A percentile compares a stretch with the other conserved stretches of the same genome.
phyloP scores from a whole-genome alignment of 1,140 invertebrate genomes.

The Drosophila repletoides region DNA sequence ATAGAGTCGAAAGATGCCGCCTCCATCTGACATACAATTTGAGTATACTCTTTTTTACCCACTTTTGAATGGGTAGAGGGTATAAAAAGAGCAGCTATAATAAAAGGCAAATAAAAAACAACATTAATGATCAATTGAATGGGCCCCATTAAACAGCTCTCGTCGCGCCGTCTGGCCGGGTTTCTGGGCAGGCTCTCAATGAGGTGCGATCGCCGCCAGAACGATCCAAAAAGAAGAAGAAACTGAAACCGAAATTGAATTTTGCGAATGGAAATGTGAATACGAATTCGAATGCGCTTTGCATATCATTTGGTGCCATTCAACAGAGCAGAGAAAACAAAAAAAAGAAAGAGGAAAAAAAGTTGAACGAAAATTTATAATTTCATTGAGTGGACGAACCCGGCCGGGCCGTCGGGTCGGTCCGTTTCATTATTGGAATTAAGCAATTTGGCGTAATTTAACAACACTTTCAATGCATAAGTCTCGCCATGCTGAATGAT shows the following conservation, averaged over 20 bases:
- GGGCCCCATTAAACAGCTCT: constrained; percentile 68
- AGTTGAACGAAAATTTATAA: constrained; percentile 65
- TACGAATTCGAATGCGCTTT: constrained; percentile 54
- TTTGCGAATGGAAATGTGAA: constrained; percentile 39
- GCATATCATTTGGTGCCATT: constrained; percentile 59
- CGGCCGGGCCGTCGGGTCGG: constrained; percentile 9
- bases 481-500: constrained; percentile 67
- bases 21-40: too few relatives aligned
- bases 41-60: too few relatives aligned
- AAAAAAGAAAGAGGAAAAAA: too few relatives aligned
- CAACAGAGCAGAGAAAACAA: too few relatives aligned
- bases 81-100: constrained; percentile 37
- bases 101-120: constrained; percentile 76
- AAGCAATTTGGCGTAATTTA: constrained; percentile 81
- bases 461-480: constrained; percentile 80
- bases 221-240: constrained; percentile 23
- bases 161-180: constrained; percentile 56
- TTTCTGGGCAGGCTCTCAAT: constrained; percentile 25
- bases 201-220: constrained; percentile 38
- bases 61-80: too few relatives aligned
- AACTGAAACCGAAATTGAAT: constrained; percentile 41
- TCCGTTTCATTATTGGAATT: constrained; percentile 77
- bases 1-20: too few relatives aligned
- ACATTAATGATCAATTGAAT: constrained; percentile 78
- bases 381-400: constrained; percentile 60